Evolutionary conservation across 2,113 vertebrate species (phyloP).

Genomic region (Phrynosoma platyrhinos): DNA sequence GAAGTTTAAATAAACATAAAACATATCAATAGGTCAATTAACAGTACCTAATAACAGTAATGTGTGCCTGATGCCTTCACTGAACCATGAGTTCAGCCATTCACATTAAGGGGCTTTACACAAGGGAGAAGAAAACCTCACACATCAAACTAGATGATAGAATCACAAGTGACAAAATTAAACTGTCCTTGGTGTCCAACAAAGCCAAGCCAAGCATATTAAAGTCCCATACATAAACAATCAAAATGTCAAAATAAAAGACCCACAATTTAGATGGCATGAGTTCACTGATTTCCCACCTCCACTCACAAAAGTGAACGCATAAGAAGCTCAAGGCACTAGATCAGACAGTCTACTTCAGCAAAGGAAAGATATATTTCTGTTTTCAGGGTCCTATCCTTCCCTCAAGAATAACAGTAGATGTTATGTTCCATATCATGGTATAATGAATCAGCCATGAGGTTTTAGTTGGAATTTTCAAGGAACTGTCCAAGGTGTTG

Average conservation of each 20-base stretch:
- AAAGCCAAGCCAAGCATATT: background rate
- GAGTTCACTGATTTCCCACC: background rate
- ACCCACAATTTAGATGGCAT: background rate
- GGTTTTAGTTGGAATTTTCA: too few relatives aligned
- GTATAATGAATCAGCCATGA: too few relatives aligned
- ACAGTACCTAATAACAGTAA: background rate
- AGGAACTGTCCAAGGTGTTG: too few relatives aligned
- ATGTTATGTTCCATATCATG: too few relatives aligned
- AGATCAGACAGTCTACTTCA: background rate
- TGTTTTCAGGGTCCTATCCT: too few relatives aligned
- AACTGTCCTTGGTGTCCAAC: background rate
- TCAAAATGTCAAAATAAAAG: background rate
- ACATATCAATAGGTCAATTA: background rate
- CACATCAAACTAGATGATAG: background rate
- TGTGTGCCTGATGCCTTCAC: background rate
- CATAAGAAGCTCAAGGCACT: background rate
- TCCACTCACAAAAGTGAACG: too few relatives aligned
- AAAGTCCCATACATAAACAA: background rate
- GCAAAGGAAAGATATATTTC: background rate
- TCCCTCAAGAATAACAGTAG: too few relatives aligned
- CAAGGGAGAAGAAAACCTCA: background rate
- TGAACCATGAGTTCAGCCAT: background rate
- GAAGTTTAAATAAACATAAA: conserved; percentile 16
- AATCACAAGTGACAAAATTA: background rate
- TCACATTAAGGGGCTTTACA: background rate